Base-by-base conservation (phyloP, 2,113 vertebrate genomes). In the Dunckerocampus dactyliophorus region DNA sequence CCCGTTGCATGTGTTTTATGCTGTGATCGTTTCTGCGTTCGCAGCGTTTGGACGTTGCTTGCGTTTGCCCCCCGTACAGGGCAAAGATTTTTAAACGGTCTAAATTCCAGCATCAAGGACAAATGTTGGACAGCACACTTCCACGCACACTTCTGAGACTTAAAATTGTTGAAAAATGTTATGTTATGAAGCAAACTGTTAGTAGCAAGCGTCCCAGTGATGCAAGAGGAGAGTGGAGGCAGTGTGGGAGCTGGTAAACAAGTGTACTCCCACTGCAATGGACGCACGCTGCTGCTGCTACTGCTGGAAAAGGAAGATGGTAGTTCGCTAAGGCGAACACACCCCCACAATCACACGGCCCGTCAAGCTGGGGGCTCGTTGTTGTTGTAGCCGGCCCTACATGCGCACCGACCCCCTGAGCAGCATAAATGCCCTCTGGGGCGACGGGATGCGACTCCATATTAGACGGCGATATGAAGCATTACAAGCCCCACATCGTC, bases 291-390 rank as follows among this genome's bases (percentile, higher is more conserved):
- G 83, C 84, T 81, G 83, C 88, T 91, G 91, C n/a, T n/a, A n/a
- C n/a, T n/a, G n/a, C 74, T 79, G 84, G 77, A 88, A 81, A 63
- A 85, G 86, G 85, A 91, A 90, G 89, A 91, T 88, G 90, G 89
- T 90, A 88, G 88, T 90, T 89, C 84, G 82, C 87, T 89, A 80
- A 86, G 72, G 71, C 83, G 89, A 89, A 91, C 90, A 91, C 90
- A 90, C 89, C 89, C 90, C 89, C 85, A 87, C 84, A 43, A 89
- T 87, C 85, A 89, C 87, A 88, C 82, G 86, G 87, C 71, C 82
- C 84, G 77, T 84, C 84, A 74, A 81, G 75, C 79, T 81, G 81
- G 37, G 75, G 80, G 85, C 84, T 85, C 85, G 74, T 83, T 87
- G 84, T 88, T 89, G 83, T 85, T 81, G 82, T 83, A 89, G 81